phyloP scores from a whole-genome alignment of 2,888 invertebrate species.

The Xylota segnis region DNA sequence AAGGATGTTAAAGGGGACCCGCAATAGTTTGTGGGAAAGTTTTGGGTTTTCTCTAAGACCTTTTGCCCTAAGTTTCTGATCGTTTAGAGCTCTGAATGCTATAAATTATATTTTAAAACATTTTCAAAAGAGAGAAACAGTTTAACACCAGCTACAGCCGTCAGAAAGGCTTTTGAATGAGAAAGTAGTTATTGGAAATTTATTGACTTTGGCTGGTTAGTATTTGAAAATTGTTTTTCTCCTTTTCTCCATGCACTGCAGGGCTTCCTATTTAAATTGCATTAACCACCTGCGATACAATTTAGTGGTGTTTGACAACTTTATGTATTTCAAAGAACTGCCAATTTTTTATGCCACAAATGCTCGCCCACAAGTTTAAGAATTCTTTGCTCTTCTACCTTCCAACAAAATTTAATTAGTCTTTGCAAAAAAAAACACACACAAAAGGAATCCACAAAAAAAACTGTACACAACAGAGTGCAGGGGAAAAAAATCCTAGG shows the following conservation, averaged over 20 bases:
- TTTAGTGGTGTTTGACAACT: neutral
- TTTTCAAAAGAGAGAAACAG: no score
- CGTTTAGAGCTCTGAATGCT: no score
- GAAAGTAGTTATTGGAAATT: no score
- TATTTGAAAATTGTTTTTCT: no score
- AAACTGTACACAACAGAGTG: slow-evolving; percentile 4
- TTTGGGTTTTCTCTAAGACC: no score
- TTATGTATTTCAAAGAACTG: neutral
- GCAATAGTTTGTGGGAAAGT: no score
- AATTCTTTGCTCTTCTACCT: neutral
- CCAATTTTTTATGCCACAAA: neutral
- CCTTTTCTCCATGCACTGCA: no score
- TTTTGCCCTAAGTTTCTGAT: no score
- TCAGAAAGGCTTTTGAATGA: no score
- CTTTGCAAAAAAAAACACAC: slow-evolving; percentile 16
- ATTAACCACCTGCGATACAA: neutral
- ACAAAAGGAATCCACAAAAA: slow-evolving; percentile 14
- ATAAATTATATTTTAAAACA: no score
- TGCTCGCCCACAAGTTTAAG: neutral
- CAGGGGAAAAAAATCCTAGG: slow-evolving; percentile 7
- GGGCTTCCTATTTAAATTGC: neutral
- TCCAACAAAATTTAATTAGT: slow-evolving; percentile 47
- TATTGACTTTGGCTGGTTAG: no score
- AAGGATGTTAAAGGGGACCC: neutral
- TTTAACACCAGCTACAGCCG: no score